Evolutionary conservation across 2,113 vertebrate genomes (phyloP).

Genomic region (Python bivittatus): DNA sequence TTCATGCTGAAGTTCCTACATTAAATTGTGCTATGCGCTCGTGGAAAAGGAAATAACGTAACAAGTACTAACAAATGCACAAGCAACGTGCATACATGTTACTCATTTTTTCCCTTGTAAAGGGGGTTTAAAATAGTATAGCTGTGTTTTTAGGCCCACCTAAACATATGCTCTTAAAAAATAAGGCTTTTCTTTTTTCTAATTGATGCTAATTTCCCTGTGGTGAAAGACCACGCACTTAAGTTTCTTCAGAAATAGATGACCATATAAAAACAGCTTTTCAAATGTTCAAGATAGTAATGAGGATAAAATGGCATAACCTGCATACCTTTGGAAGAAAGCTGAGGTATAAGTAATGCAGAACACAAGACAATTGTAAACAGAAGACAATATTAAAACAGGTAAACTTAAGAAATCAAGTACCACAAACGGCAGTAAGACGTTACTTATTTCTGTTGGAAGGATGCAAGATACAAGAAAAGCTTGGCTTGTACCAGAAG

Average conservation of each 20-base stretch:
- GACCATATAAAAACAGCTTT: background rate
- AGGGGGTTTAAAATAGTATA: background rate
- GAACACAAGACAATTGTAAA: background rate
- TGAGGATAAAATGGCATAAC: background rate
- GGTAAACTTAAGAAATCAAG: background rate
- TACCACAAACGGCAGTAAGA: background rate
- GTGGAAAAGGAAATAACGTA: background rate
- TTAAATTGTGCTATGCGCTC: background rate
- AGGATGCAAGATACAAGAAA: constrained; percentile 25
- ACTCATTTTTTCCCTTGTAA: background rate
- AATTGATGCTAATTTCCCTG: background rate
- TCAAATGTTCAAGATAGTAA: background rate
- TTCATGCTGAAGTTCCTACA: background rate
- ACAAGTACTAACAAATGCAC: background rate
- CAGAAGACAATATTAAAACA: background rate
- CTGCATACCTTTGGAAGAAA: background rate
- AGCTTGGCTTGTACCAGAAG: constrained; percentile 80
- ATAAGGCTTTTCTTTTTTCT: background rate
- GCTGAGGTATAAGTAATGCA: background rate
- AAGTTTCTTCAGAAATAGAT: background rate
- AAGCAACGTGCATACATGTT: background rate
- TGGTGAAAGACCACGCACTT: background rate
- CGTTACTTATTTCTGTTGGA: background rate
- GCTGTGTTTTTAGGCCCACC: background rate
- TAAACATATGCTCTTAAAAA: background rate